A percentile compares a stretch with the other conserved stretches of the same genome.
phyloP scores from a whole-genome alignment of 2,113 vertebrate genomes.

The Nansenia antarctica region DNA sequence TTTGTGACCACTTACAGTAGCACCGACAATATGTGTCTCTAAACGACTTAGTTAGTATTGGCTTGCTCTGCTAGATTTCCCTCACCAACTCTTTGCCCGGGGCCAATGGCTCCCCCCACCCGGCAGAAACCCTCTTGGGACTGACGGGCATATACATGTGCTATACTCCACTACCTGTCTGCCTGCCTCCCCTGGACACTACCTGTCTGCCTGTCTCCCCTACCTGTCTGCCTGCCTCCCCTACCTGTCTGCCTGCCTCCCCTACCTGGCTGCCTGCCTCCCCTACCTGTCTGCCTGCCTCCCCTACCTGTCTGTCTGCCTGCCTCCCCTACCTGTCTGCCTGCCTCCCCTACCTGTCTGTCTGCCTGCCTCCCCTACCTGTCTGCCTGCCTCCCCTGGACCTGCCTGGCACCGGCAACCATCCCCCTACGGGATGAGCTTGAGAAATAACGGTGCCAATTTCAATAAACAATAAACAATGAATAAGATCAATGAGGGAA shows the following conservation, averaged over 20 bases:
- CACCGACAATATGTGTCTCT: neutral
- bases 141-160: neutral
- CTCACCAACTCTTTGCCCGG: neutral
- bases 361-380: neutral
- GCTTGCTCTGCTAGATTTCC: neutral
- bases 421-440: neutral
- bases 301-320: constrained; percentile 1
- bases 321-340: neutral
- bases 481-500: neutral
- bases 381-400: neutral
- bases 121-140: neutral
- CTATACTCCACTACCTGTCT: neutral
- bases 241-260: neutral
- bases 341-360: neutral
- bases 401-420: neutral
- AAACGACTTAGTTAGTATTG: neutral
- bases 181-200: neutral
- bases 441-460: neutral
- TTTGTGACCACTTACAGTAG: neutral
- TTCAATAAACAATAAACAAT: no score
- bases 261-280: neutral
- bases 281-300: neutral
- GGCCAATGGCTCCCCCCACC: neutral
- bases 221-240: neutral
- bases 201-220: neutral